Conservation (phyloP, 92 coral and sea anemone genomes). For the Phenganax marumi region DNA sequence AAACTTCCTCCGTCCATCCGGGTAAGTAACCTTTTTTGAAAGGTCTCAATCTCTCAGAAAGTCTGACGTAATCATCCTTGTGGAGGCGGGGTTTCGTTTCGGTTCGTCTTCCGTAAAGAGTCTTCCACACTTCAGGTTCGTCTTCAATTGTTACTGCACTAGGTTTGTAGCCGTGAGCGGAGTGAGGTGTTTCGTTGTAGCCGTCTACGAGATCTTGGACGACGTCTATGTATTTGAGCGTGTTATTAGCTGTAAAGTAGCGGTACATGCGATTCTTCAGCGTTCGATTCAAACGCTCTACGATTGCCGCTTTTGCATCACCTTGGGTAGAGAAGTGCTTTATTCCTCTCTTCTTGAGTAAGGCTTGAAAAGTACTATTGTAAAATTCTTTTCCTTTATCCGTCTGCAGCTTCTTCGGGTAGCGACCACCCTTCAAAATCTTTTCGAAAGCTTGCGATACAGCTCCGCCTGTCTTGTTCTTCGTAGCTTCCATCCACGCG, state of each 20-base stretch:
- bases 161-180: constrained; percentile 9
- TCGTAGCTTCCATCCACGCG: constrained; percentile 32
- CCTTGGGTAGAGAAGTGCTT: constrained; percentile 15
- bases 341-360: constrained; percentile 36
- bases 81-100: constrained; percentile 11
- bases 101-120: constrained; percentile 21
- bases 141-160: constrained; percentile 9
- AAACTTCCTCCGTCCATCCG: constrained; percentile 53
- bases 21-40: constrained; percentile 53
- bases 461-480: constrained; percentile 2
- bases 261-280: constrained; percentile 31
- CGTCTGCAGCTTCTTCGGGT: constrained; percentile 38
- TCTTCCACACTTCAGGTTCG: constrained; percentile 34
- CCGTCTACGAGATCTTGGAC: constrained; percentile 18
- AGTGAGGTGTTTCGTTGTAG: constrained; percentile 36
- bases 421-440: constrained; percentile 6
- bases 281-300: constrained; percentile 39
- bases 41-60: constrained; percentile 22
- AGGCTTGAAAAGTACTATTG: constrained; percentile 40
- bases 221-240: constrained; percentile 17
- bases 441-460: constrained; percentile 35
- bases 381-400: constrained; percentile 53
- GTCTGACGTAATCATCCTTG: constrained; percentile 38
- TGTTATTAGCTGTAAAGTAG: constrained; percentile 17
- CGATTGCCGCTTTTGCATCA: constrained; percentile 31